Evolutionary conservation across 2,888 invertebrate species (phyloP).

Genomic region (Julus scandinavius): DNA sequence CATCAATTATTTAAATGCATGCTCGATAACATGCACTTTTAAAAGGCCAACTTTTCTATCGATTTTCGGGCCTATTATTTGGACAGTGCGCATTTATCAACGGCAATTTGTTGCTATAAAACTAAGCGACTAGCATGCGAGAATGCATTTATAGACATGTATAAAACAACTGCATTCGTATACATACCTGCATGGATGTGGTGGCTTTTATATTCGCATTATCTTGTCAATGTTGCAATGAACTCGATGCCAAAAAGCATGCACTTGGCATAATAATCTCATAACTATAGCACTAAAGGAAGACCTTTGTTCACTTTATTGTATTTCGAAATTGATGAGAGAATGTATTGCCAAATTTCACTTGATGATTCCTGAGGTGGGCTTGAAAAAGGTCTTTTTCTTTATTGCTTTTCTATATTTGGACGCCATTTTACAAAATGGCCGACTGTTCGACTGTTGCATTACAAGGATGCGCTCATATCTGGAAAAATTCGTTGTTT

Average conservation of each 20-base stretch:
- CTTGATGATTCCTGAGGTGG: too few species aligned
- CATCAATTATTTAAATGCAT: slow-evolving; percentile 14
- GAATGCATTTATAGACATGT: background rate
- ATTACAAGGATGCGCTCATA: too few species aligned
- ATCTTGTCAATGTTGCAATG: background rate
- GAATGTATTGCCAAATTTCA: too few species aligned
- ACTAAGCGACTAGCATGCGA: background rate
- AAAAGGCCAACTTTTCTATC: slow-evolving; percentile 19
- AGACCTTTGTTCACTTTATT: too few species aligned
- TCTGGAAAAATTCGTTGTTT: too few species aligned
- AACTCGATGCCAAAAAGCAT: background rate
- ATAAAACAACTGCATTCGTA: background rate
- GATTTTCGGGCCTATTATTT: slow-evolving; percentile 8
- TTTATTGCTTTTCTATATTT: too few species aligned
- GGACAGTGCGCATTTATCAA: slow-evolving; percentile 17
- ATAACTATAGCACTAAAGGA: too few species aligned
- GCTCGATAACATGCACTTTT: background rate
- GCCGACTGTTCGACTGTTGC: too few species aligned
- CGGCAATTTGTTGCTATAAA: slow-evolving; percentile 24
- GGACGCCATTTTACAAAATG: too few species aligned
- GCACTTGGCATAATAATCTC: too few species aligned
- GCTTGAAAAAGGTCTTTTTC: too few species aligned
- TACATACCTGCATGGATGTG: background rate
- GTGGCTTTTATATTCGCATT: background rate
- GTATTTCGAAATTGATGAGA: too few species aligned